These are phyloP conservation scores for Porites rus DNA, from an alignment of 92 coral and sea anemone species.

Conservation along the genomic window DNA sequence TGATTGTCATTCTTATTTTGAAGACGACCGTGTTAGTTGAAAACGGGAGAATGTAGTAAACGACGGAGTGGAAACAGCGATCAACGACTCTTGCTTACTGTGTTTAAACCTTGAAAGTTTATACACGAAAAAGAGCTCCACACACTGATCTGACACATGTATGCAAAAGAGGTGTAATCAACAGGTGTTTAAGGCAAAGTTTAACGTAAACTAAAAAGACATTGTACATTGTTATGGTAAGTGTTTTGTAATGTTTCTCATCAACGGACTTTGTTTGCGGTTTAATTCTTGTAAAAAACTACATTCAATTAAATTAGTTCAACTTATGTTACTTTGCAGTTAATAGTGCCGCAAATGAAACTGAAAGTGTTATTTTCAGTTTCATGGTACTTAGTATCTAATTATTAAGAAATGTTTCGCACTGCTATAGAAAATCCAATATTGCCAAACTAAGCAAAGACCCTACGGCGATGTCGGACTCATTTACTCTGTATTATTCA, in stretches of 20 bases:
- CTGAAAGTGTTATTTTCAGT: background rate
- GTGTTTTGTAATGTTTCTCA: constrained; percentile 23
- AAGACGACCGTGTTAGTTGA: background rate
- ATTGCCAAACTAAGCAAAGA: background rate
- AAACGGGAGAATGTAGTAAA: background rate
- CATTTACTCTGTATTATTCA: background rate
- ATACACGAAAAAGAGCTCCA: background rate
- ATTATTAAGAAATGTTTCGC: background rate
- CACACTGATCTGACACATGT: background rate
- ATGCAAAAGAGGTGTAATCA: background rate
- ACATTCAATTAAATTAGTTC: background rate
- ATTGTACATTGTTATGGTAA: constrained; percentile 1
- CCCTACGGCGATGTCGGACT: background rate
- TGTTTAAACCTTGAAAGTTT: background rate
- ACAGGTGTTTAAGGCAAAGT: background rate
- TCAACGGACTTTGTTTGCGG: background rate
- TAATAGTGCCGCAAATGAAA: background rate
- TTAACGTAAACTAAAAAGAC: background rate
- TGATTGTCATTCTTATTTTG: background rate
- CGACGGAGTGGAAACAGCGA: constrained; percentile 2
- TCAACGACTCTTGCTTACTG: background rate
- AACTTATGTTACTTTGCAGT: background rate
- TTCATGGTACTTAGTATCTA: background rate
- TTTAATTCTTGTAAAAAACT: background rate
- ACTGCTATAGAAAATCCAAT: background rate